Percentiles rank a stretch among this genome's conserved stretches.
These are phyloP conservation scores for Pomatorhinus ruficollis DNA, from an alignment of 2,113 vertebrate genomes.

Conservation along the genomic window DNA sequence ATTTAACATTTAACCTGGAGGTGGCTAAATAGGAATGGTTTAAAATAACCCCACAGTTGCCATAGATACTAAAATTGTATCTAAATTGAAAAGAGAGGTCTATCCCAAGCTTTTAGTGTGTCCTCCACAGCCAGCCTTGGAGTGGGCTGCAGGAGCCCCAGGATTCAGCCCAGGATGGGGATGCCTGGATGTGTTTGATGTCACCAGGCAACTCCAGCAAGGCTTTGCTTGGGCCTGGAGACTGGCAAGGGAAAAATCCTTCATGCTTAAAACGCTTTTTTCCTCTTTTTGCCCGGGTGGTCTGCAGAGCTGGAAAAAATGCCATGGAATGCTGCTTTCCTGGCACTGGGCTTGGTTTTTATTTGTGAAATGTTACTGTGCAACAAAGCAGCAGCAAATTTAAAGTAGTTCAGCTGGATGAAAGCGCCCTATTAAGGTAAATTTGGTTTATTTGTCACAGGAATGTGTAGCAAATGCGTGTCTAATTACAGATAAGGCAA, in stretches of 20 bases:
- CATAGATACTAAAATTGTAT: background rate
- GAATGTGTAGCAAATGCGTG: constrained; percentile 7
- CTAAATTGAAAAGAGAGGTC: background rate
- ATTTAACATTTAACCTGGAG: background rate
- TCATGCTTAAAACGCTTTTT: background rate
- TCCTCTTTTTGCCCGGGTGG: background rate
- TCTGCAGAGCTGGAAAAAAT: background rate
- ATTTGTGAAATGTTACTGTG: background rate
- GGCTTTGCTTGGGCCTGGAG: background rate
- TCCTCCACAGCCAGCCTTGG: background rate
- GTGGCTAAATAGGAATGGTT: background rate
- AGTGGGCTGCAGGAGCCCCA: background rate
- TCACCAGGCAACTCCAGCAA: background rate
- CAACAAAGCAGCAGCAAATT: constrained; percentile 10
- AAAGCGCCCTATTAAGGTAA: background rate
- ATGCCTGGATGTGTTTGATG: background rate
- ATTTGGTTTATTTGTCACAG: constrained; percentile 9
- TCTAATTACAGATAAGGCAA: constrained; percentile 30
- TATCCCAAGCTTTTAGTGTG: background rate
- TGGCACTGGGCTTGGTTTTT: background rate
- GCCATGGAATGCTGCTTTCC: background rate
- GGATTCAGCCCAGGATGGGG: background rate
- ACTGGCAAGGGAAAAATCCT: background rate
- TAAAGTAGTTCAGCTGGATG: background rate
- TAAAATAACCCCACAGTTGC: background rate